phyloP scores from a whole-genome alignment of 2,113 vertebrate species.

The Chrysochloris asiatica region DNA sequence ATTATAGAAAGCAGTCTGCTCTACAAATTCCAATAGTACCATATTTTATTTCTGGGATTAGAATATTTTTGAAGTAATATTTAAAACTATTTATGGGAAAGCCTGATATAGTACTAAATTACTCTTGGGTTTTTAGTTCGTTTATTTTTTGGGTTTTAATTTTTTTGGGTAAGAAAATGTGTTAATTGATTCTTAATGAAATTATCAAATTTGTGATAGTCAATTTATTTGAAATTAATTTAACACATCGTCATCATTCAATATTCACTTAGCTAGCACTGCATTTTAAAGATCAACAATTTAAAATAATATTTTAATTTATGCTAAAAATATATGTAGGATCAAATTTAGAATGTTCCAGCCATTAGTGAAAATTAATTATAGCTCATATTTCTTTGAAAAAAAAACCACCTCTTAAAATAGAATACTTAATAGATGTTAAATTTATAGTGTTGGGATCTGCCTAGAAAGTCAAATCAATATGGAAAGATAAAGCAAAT shows the following conservation, averaged over 20 bases:
- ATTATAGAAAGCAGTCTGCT: neutral
- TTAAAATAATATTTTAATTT: conserved; percentile 39
- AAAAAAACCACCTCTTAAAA: conserved; percentile 34
- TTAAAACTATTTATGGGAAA: neutral
- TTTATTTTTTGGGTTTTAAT: too few relatives aligned
- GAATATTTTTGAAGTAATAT: conserved; percentile 17
- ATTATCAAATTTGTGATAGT: conserved; percentile 31
- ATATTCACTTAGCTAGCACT: conserved; percentile 23
- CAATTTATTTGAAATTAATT: conserved; percentile 41
- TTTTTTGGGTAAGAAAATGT: conserved; percentile 26
- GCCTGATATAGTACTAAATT: neutral
- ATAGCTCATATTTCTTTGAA: neutral
- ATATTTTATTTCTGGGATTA: conserved; percentile 5
- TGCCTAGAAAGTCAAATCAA: conserved; percentile 47
- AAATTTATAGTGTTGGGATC: conserved; percentile 27
- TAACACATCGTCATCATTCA: neutral
- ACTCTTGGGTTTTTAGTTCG: neutral
- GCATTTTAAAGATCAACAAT: conserved; percentile 36
- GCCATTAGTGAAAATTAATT: conserved; percentile 49
- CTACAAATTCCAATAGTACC: neutral
- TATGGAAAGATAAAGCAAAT: conserved; percentile 43
- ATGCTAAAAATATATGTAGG: conserved; percentile 10
- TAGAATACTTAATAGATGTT: neutral
- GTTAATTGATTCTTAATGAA: conserved; percentile 17
- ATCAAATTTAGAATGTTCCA: conserved; percentile 21